Evolutionary conservation across 2,797 vertebrate genomes (phyloP).

Genomic region (Fistularia tabacaria): DNA sequence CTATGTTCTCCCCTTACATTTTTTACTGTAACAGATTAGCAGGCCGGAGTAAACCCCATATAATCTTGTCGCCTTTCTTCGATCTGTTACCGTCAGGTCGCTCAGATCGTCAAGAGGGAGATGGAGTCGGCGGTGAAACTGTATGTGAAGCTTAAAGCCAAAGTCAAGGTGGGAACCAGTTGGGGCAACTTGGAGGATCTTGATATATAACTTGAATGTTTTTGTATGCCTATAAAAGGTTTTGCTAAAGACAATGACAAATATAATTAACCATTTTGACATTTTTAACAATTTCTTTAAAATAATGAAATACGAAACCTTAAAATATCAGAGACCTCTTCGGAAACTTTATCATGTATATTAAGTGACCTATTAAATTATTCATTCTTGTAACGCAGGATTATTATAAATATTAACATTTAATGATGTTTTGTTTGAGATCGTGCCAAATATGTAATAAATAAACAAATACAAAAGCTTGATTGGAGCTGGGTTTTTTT

Average conservation of each 20-base stretch:
- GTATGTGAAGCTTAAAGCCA: slow-evolving; percentile 86
- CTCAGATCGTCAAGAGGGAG: slow-evolving; percentile 92
- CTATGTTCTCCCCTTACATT: not conserved
- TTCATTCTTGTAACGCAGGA: not conserved
- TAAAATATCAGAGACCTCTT: not conserved
- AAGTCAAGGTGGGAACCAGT: slow-evolving; percentile 88
- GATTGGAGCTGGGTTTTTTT: too few relatives aligned
- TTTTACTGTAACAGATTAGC: too few relatives aligned
- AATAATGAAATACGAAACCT: slow-evolving; percentile 31
- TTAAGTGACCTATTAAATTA: slow-evolving; percentile 18
- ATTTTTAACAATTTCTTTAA: slow-evolving; percentile 12
- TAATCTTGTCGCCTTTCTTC: not conserved
- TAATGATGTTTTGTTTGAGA: slow-evolving; percentile 9
- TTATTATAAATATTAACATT: too few relatives aligned
- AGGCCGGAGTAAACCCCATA: too few relatives aligned
- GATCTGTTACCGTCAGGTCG: slow-evolving; percentile 74
- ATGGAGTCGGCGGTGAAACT: slow-evolving; percentile 90
- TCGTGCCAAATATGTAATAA: slow-evolving; percentile 6
- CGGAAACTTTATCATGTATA: not conserved
- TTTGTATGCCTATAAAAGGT: not conserved
- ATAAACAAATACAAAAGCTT: slow-evolving; percentile 7
- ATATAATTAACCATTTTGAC: not conserved
- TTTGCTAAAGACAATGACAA: not conserved
- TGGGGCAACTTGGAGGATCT: slow-evolving; percentile 91
- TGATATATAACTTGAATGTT: slow-evolving; percentile 69